Percentiles rank a stretch among this genome's conserved stretches.
Evolutionary conservation across 2,113 vertebrate species (phyloP).

Genomic region (Pantherophis guttatus): DNA sequence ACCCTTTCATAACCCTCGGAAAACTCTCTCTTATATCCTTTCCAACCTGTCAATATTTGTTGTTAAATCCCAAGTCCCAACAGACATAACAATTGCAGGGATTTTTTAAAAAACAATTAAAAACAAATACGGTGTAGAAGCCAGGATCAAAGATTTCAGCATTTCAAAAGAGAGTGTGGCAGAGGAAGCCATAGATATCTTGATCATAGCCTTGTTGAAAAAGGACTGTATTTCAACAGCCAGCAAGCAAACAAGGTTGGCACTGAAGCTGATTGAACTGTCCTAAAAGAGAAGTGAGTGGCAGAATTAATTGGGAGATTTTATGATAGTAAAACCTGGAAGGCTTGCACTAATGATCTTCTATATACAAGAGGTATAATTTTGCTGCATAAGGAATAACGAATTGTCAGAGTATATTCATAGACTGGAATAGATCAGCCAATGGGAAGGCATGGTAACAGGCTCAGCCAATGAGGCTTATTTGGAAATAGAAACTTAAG

Average conservation of each 20-base stretch:
- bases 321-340: neutral
- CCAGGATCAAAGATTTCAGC: neutral
- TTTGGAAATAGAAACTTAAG: too few species aligned
- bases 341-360: neutral
- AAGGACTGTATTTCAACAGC: neutral
- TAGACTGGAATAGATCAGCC: too few species aligned
- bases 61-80: neutral
- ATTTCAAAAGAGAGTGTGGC: neutral
- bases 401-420: neutral
- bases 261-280: neutral
- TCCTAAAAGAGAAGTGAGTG: neutral
- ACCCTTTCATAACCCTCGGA: neutral
- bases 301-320: constrained; percentile 11
- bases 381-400: neutral
- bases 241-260: neutral
- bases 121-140: neutral
- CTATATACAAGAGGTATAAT: neutral
- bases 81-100: neutral
- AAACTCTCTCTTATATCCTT: neutral
- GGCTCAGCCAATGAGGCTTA: too few species aligned
- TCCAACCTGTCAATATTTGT: neutral
- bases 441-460: too few species aligned
- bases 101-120: neutral
- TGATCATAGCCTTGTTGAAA: neutral
- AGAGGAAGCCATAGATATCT: neutral